A percentile compares a stretch with the other conserved stretches of the same genome.
These are phyloP conservation scores for Alviniconcha marisindica DNA, from an alignment of 1,140 invertebrate species.

Conservation along the genomic window DNA sequence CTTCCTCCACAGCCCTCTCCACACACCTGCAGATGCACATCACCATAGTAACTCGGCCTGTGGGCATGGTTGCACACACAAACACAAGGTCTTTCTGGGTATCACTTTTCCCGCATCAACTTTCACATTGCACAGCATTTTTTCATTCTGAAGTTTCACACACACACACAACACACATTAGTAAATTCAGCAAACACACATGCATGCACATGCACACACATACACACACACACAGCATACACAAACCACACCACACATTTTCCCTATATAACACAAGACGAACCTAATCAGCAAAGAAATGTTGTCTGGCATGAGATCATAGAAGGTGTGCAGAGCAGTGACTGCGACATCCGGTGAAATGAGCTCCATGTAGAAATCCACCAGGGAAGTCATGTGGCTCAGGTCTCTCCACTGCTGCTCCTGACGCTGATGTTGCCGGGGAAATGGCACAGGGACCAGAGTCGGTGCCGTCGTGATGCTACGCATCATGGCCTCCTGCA, in stretches of 20 bases:
- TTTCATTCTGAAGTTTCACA: no score
- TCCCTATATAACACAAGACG: no score
- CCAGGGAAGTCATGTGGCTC: slow-evolving; percentile 54
- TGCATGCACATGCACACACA: no score
- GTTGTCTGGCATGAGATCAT: slow-evolving; percentile 61
- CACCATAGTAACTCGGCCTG: no score
- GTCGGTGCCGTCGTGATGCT: slow-evolving; percentile 56
- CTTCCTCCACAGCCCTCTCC: slow-evolving; percentile 42
- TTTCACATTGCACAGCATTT: no score
- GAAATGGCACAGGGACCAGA: slow-evolving; percentile 50
- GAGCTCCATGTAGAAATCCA: slow-evolving; percentile 56
- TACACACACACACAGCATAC: no score
- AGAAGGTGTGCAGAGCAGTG: slow-evolving; percentile 51
- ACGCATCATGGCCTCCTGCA: slow-evolving; percentile 50
- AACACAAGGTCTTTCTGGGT: no score
- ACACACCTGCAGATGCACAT: slow-evolving; percentile 2
- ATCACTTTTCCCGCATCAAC: not conserved
- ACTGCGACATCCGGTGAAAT: slow-evolving; percentile 32
- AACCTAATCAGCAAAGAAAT: slow-evolving; percentile 57
- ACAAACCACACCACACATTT: no score
- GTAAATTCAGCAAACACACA: no score
- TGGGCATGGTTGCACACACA: no score
- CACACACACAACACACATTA: no score
- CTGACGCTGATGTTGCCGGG: slow-evolving; percentile 22
- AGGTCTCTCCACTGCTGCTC: slow-evolving; percentile 54